Evolutionary conservation across 92 coral and sea anemone species (phyloP).

Genomic region (Parazoanthus darwini): DNA sequence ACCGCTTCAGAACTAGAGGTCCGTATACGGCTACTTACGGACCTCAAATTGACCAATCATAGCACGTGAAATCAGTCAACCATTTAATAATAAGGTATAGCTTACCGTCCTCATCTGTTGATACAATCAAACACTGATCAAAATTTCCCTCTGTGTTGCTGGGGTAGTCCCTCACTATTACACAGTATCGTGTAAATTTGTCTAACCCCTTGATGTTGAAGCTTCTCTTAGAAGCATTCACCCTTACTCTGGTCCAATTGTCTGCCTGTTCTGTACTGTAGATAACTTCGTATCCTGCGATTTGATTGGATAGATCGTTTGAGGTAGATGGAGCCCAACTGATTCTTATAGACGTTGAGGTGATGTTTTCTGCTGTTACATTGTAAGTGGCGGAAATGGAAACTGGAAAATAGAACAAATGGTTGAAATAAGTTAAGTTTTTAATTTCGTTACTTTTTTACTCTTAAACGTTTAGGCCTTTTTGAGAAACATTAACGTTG

Average conservation of each 20-base stretch:
- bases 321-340: background rate
- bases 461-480: too few relatives aligned
- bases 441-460: too few relatives aligned
- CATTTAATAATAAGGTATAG: background rate
- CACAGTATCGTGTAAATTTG: background rate
- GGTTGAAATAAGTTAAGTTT: too few relatives aligned
- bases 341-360: background rate
- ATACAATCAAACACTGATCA: background rate
- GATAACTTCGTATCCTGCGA: background rate
- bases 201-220: background rate
- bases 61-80: too few relatives aligned
- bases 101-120: constrained; percentile 15
- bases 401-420: background rate
- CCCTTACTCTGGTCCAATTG: background rate
- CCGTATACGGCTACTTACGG: too few relatives aligned
- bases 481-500: too few relatives aligned
- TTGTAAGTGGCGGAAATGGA: background rate
- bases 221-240: background rate
- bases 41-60: too few relatives aligned
- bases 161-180: background rate
- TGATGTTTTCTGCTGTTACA: background rate
- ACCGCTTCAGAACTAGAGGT: too few relatives aligned
- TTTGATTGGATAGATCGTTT: too few relatives aligned
- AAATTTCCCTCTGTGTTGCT: background rate
- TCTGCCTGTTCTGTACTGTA: background rate